These are phyloP conservation scores for Schizopygopsis malacanthus DNA, from an alignment of 2,797 vertebrate genomes.

Conservation along the genomic window DNA sequence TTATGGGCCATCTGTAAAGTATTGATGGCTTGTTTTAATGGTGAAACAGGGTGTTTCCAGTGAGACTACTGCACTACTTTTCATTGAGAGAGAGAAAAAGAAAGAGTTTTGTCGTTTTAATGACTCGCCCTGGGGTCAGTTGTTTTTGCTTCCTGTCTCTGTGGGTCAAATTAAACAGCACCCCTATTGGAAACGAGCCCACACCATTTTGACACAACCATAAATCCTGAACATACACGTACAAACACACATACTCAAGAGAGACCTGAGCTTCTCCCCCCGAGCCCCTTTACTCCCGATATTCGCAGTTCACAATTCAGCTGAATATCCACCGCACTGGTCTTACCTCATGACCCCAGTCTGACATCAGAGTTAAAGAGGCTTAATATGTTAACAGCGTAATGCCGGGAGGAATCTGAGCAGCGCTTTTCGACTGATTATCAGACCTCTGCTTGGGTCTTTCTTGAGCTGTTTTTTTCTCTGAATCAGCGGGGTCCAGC, in stretches of 20 bases:
- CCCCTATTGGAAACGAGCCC: constrained; percentile 46
- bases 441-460: constrained; percentile 1
- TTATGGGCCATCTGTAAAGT: constrained; percentile 39
- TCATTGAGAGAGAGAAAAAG: constrained; percentile 39
- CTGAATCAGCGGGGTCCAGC: constrained; percentile 1
- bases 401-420: constrained; percentile 17
- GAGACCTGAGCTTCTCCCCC: constrained; percentile 64
- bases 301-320: neutral
- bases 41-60: constrained; percentile 25
- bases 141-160: constrained; percentile 71
- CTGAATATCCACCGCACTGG: neutral
- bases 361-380: constrained; percentile 43
- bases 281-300: constrained; percentile 27
- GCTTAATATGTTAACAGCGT: constrained; percentile 35
- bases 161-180: constrained; percentile 76
- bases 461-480: neutral
- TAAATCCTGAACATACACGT: constrained; percentile 65
- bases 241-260: constrained; percentile 61
- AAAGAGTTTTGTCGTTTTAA: constrained; percentile 65
- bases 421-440: neutral
- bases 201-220: constrained; percentile 70
- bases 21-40: constrained; percentile 42
- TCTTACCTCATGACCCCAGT: constrained; percentile 27
- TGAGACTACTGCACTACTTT: constrained; percentile 34
- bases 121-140: constrained; percentile 61